A percentile compares a stretch with the other conserved stretches of the same genome.
Conservation (phyloP, 2,113 vertebrate species). For the Bos indicus region DNA sequence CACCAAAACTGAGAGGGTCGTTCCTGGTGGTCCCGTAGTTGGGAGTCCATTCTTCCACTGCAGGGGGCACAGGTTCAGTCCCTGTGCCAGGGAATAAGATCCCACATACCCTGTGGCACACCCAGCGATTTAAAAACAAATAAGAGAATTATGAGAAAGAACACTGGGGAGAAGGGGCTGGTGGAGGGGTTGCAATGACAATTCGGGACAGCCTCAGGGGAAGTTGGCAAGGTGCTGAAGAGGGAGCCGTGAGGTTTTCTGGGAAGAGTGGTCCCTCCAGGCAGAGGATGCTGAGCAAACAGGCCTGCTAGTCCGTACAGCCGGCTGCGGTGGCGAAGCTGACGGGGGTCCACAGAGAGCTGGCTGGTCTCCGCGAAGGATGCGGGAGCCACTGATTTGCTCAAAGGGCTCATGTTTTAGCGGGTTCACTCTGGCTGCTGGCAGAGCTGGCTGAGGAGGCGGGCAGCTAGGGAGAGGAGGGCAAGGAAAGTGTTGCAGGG, state of each 20-base stretch:
- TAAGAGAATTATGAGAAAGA: not conserved
- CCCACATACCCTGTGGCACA: not conserved
- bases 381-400: not conserved
- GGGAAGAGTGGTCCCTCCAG: not conserved
- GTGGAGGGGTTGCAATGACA: accelerated
- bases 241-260: not conserved
- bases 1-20: accelerated
- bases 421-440: not conserved
- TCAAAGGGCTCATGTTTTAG: not conserved
- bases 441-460: not conserved
- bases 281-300: not conserved
- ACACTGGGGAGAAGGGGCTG: no score
- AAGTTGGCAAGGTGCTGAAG: no score
- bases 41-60: not conserved
- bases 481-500: accelerated
- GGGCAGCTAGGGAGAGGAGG: not conserved
- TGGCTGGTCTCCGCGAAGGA: accelerated
- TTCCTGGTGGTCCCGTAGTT: not conserved
- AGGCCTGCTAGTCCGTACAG: accelerated
- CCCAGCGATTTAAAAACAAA: not conserved
- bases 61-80: not conserved
- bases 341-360: accelerated
- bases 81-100: not conserved
- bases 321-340: not conserved
- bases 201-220: not conserved